Percentiles rank a stretch among this genome's conserved stretches.
These are phyloP conservation scores for Ferdinandea cuprea DNA, from an alignment of 2,888 invertebrate species.

Conservation along the genomic window DNA sequence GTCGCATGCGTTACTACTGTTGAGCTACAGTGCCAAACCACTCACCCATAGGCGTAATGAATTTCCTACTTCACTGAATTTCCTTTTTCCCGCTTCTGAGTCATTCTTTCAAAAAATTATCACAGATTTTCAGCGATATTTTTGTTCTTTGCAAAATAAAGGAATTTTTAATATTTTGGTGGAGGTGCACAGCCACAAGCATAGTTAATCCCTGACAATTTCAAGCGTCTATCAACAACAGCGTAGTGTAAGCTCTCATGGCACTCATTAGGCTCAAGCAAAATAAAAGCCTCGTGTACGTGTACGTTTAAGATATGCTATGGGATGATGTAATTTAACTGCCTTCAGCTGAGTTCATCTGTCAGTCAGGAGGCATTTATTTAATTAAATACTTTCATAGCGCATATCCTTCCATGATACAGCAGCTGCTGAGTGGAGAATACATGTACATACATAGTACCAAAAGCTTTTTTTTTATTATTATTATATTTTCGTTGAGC, in stretches of 20 bases:
- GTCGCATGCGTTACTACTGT: too few relatives aligned
- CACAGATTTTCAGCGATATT: constrained; percentile 18
- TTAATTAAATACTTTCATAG: constrained; percentile 58
- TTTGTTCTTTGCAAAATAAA: constrained; percentile 22
- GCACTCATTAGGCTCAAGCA: constrained; percentile 45
- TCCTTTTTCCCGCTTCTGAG: neutral
- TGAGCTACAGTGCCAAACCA: too few relatives aligned
- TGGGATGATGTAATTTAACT: constrained; percentile 33
- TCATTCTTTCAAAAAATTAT: constrained; percentile 29
- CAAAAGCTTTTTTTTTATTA: neutral
- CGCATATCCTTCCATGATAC: constrained; percentile 2
- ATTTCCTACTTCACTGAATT: constrained; percentile 33
- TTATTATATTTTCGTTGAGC: constrained; percentile 8
- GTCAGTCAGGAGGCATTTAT: constrained; percentile 56
- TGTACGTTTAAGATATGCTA: neutral
- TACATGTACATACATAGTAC: too few relatives aligned
- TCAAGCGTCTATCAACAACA: constrained; percentile 9
- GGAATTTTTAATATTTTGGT: constrained; percentile 32
- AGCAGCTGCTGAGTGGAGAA: neutral
- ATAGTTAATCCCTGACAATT: constrained; percentile 6
- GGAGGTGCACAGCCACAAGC: neutral
- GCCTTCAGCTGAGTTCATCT: constrained; percentile 56
- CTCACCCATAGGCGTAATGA: neutral
- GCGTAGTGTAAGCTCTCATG: constrained; percentile 36
- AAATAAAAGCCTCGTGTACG: constrained; percentile 30